Percentiles rank a stretch among this genome's conserved stretches.
Evolutionary conservation across 2,113 vertebrate genomes (phyloP).

Genomic region (Vimba vimba): DNA sequence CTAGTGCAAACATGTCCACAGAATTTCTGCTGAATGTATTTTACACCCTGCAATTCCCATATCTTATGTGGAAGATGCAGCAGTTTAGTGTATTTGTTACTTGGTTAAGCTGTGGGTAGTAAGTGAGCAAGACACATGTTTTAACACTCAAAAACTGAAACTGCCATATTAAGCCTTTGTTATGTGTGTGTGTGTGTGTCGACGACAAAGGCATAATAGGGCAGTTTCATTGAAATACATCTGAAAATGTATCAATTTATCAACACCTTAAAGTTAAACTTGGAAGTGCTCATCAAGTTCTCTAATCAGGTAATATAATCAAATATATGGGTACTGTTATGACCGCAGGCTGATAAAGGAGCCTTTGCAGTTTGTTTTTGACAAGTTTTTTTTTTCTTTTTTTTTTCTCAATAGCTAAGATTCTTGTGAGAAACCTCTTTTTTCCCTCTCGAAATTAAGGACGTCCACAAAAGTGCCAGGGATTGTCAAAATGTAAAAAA

Average conservation of each 20-base stretch:
- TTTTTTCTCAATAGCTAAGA: constrained; percentile 14
- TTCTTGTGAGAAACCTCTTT: constrained; percentile 14
- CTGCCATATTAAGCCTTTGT: background rate
- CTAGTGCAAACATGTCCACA: background rate
- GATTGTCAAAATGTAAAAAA: constrained; percentile 16
- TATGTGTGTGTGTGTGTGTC: no score
- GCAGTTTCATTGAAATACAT: no score
- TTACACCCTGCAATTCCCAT: background rate
- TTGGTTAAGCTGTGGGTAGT: background rate
- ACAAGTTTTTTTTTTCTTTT: background rate
- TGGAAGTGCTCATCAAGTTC: background rate
- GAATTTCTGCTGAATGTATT: background rate
- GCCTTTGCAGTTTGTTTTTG: constrained; percentile 22
- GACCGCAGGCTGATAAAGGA: constrained; percentile 34
- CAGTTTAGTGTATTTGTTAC: background rate
- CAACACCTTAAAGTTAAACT: background rate
- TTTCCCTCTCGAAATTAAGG: background rate
- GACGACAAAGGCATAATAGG: no score
- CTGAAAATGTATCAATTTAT: no score
- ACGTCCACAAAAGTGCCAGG: constrained; percentile 34
- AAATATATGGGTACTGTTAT: background rate
- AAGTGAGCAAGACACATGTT: background rate
- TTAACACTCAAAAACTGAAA: background rate
- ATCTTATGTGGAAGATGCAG: background rate
- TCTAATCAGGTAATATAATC: background rate